Percentiles rank a stretch among this genome's conserved stretches.
phyloP scores from a whole-genome alignment of 2,797 vertebrate genomes.

The Antrozous pallidus region DNA sequence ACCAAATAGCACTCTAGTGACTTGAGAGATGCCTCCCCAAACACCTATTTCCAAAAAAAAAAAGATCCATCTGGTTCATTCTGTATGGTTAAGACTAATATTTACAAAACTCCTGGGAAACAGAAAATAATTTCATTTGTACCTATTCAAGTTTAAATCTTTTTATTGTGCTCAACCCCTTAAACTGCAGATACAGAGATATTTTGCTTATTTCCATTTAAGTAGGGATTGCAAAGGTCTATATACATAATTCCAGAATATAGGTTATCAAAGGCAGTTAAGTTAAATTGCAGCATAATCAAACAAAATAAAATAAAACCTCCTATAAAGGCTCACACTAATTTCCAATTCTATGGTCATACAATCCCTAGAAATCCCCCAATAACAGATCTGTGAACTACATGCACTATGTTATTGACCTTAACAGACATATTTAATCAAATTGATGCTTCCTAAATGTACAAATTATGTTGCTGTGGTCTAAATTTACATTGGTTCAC shows the following conservation, averaged over 20 bases:
- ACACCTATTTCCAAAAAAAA: neutral
- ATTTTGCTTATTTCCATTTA: neutral
- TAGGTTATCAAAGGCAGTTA: neutral
- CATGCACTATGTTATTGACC: neutral
- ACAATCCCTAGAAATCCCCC: neutral
- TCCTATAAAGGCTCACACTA: fast-evolving
- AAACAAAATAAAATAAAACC: neutral
- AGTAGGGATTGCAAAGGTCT: neutral
- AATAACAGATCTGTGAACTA: neutral
- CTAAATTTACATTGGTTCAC: neutral
- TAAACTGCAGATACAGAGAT: neutral
- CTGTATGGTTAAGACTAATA: neutral
- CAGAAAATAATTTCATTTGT: neutral
- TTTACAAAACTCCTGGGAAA: neutral
- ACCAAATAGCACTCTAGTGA: neutral
- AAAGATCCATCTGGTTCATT: neutral
- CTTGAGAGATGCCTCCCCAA: neutral
- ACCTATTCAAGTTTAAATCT: neutral
- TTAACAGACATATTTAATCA: neutral
- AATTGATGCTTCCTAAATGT: neutral
- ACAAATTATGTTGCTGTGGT: neutral
- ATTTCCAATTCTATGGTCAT: neutral
- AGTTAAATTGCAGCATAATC: neutral
- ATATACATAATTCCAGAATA: neutral
- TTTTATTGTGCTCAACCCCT: neutral